Evolutionary conservation across 2,888 invertebrate genomes (phyloP).

Genomic region (Cataglyphis livida): DNA sequence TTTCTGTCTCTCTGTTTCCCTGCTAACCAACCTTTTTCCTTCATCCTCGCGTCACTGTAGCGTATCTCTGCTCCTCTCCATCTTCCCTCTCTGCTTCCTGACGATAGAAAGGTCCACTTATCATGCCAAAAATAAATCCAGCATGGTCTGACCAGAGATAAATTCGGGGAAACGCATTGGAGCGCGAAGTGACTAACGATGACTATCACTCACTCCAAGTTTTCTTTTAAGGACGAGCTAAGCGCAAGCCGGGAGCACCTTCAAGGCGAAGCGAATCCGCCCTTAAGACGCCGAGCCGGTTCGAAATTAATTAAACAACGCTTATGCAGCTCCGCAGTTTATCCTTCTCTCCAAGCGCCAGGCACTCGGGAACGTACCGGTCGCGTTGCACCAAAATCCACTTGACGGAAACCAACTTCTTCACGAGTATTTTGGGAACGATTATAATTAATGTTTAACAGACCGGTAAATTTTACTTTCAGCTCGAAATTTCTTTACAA

Average conservation of each 20-base stretch:
- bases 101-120: constrained; percentile 60
- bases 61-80: constrained; percentile 47
- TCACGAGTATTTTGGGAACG: constrained; percentile 1
- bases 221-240: constrained; percentile 57
- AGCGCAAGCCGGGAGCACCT: constrained; percentile 33
- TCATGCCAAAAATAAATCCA: constrained; percentile 66
- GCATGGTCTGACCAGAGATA: constrained; percentile 51
- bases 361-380: not conserved
- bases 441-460: constrained; percentile 43
- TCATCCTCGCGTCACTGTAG: not conserved
- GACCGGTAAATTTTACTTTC: constrained; percentile 32
- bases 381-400: constrained; percentile 14
- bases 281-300: constrained; percentile 41
- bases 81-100: constrained; percentile 51
- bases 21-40: constrained; percentile 3
- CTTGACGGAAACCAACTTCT: not conserved
- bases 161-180: constrained; percentile 57
- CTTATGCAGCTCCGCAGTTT: constrained; percentile 48
- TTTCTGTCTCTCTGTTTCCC: constrained; percentile 8
- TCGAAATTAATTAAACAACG: constrained; percentile 65
- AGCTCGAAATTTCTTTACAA: not conserved
- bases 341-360: constrained; percentile 55
- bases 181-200: constrained; percentile 64
- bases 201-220: constrained; percentile 59
- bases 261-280: constrained; percentile 22